Evolutionary conservation across 2,113 vertebrate species (phyloP).

Genomic region (Steatornis caripensis): DNA sequence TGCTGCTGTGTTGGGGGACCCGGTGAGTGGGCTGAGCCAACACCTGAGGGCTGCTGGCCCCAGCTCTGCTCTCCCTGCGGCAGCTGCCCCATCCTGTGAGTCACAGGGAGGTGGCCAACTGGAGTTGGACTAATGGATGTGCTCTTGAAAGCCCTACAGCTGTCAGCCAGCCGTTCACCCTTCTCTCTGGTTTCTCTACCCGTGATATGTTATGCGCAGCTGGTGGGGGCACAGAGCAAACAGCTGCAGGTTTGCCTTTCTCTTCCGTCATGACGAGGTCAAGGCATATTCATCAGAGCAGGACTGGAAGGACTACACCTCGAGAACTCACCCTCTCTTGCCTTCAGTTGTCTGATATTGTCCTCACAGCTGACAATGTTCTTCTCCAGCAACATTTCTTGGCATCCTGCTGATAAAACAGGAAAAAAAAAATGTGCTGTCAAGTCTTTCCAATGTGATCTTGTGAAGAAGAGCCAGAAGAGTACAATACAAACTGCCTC

Average conservation of each 20-base stretch:
- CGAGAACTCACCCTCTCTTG: not conserved
- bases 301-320: not conserved
- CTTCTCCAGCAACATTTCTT: not conserved
- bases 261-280: accelerated
- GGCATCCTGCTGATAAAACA: not conserved
- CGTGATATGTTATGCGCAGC: not conserved
- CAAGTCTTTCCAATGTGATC: accelerated
- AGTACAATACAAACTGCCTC: not conserved
- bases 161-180: not conserved
- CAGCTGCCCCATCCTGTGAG: not conserved
- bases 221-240: accelerated
- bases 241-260: not conserved
- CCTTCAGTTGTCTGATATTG: not conserved
- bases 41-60: not conserved
- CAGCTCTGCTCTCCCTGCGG: accelerated
- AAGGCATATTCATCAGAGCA: not conserved
- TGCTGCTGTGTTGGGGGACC: not conserved
- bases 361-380: not conserved
- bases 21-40: not conserved
- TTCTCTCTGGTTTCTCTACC: not conserved
- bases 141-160: not conserved
- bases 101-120: accelerated
- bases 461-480: not conserved
- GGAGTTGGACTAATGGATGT: not conserved
- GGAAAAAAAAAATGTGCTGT: not conserved